Conservation (phyloP, 1,140 invertebrate species). For the Diploscapter pachys region DNA sequence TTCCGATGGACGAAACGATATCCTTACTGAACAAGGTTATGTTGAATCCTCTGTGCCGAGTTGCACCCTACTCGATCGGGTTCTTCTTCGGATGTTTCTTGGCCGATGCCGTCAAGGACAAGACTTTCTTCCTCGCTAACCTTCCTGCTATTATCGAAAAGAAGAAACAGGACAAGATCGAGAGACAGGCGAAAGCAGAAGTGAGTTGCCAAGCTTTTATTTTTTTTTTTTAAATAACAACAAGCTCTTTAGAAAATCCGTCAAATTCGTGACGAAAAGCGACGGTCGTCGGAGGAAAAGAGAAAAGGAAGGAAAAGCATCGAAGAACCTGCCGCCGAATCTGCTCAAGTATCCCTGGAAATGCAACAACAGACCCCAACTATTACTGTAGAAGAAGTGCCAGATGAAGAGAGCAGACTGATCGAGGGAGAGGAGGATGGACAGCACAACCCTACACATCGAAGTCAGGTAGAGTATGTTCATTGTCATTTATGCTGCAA, state of each 20-base stretch:
- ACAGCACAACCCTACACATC: neutral
- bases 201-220: too few relatives aligned
- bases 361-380: too few relatives aligned
- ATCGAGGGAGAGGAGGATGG: neutral
- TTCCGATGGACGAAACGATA: conserved; percentile 15
- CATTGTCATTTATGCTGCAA: neutral
- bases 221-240: too few relatives aligned
- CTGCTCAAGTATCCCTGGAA: too few relatives aligned
- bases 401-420: neutral
- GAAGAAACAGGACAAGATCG: neutral
- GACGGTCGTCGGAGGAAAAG: too few relatives aligned
- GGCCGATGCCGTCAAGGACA: conserved; percentile 2
- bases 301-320: too few relatives aligned
- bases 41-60: conserved; percentile 6
- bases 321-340: too few relatives aligned
- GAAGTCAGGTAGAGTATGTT: neutral
- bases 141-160: neutral
- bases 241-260: too few relatives aligned
- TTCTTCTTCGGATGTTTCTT: conserved; percentile 28
- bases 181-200: too few relatives aligned
- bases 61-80: conserved; percentile 19
- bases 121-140: neutral
- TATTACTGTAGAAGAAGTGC: too few relatives aligned
- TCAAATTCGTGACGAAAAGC: too few relatives aligned
- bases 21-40: conserved; percentile 17